Evolutionary conservation across 2,797 vertebrate genomes (phyloP).

Genomic region (Falco berigora): DNA sequence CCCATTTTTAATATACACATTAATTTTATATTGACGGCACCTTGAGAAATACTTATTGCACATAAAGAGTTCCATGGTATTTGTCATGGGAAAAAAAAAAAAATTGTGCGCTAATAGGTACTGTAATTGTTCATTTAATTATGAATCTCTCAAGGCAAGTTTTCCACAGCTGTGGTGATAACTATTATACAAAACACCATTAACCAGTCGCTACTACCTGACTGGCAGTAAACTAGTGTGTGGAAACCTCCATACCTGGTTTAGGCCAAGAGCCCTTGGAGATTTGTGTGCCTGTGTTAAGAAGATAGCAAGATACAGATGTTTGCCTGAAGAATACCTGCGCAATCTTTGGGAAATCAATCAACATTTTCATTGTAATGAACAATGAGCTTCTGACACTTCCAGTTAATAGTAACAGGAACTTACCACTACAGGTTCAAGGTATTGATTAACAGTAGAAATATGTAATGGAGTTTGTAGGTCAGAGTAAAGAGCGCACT

Average conservation of each 20-base stretch:
- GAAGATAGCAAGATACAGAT: background rate
- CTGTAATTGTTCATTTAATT: background rate
- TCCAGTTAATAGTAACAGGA: background rate
- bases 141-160: background rate
- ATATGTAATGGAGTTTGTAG: background rate
- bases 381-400: background rate
- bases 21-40: background rate
- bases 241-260: background rate
- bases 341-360: background rate
- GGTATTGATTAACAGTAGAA: background rate
- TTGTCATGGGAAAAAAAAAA: background rate
- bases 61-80: background rate
- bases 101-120: too few relatives aligned
- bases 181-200: background rate
- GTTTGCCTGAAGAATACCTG: background rate
- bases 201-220: background rate
- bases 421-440: background rate
- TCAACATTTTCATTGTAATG: background rate
- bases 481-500: background rate
- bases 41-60: background rate
- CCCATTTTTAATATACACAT: background rate
- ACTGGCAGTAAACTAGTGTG: background rate
- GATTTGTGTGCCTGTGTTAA: background rate
- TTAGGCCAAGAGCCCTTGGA: background rate
- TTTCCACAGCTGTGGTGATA: background rate